Evolutionary conservation across 2,888 invertebrate species (phyloP).

Genomic region (Calliscelio sp.): DNA sequence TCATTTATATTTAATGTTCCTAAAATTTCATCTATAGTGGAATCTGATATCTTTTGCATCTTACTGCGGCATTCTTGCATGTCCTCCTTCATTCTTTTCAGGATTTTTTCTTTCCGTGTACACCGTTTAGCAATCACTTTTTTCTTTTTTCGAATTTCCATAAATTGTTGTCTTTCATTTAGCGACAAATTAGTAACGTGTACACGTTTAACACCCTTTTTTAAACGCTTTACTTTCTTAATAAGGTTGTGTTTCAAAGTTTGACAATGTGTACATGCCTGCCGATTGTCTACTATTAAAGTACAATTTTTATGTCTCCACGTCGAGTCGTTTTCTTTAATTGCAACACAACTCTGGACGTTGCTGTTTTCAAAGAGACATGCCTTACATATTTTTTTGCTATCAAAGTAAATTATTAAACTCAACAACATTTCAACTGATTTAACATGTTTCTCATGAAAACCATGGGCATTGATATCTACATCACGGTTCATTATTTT

Average conservation of each 20-base stretch:
- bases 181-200: conserved; percentile 16
- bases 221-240: conserved; percentile 27
- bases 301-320: conserved; percentile 37
- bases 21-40: conserved; percentile 19
- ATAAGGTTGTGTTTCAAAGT: conserved; percentile 15
- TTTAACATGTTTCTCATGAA: conserved; percentile 16
- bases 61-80: conserved; percentile 9
- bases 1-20: conserved; percentile 18
- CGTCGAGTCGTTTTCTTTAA: conserved; percentile 28
- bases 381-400: conserved; percentile 28
- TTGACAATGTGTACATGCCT: conserved; percentile 17
- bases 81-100: conserved; percentile 14
- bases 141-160: conserved; percentile 6
- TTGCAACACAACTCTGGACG: conserved; percentile 3
- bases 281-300: conserved; percentile 4
- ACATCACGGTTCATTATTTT: conserved; percentile 38
- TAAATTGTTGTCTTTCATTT: conserved; percentile 8
- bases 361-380: conserved; percentile 12
- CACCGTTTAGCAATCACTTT: conserved; percentile 1
- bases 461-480: conserved; percentile 22
- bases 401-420: conserved; percentile 25
- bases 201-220: conserved; percentile 21
- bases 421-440: conserved; percentile 17
- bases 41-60: conserved; percentile 18
- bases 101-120: conserved; percentile 18